Percentiles rank a stretch among this genome's conserved stretches.
phyloP scores from a whole-genome alignment of 1,140 invertebrate species.

The Drosophila bipectinata region DNA sequence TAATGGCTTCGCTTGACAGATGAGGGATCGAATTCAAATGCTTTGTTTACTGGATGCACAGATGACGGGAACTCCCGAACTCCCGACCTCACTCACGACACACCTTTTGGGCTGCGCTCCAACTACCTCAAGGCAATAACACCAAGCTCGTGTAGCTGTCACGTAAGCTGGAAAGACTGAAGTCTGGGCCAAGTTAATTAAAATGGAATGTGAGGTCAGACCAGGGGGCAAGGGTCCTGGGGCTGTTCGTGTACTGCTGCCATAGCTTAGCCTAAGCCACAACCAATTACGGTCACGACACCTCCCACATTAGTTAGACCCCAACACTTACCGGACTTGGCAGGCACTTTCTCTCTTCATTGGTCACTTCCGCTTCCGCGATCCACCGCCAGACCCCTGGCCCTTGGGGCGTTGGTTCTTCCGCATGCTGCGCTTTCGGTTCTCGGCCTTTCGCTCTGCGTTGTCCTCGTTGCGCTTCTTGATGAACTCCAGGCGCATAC shows the following conservation, averaged over 20 bases:
- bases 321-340: constrained; percentile 13
- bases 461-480: constrained; percentile 72
- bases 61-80: constrained; percentile 1
- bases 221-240: neutral
- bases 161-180: neutral
- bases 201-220: constrained; percentile 1
- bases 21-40: constrained; percentile 32
- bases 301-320: neutral
- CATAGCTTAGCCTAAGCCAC: neutral
- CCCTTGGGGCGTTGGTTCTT: constrained; percentile 63
- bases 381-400: constrained; percentile 40
- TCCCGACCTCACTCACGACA: constrained; percentile 4
- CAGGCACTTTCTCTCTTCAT: constrained; percentile 6
- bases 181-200: constrained; percentile 1
- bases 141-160: neutral
- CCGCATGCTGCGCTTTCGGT: constrained; percentile 79
- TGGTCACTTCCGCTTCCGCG: constrained; percentile 42
- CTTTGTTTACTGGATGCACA: neutral
- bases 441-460: constrained; percentile 57
- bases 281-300: neutral
- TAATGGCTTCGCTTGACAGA: constrained; percentile 58
- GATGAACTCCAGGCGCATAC: constrained; percentile 83
- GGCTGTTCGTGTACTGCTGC: neutral
- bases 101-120: neutral
- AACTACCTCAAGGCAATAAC: neutral